Base-by-base conservation (phyloP, 2,888 invertebrate species). In the Andrena camellia region DNA sequence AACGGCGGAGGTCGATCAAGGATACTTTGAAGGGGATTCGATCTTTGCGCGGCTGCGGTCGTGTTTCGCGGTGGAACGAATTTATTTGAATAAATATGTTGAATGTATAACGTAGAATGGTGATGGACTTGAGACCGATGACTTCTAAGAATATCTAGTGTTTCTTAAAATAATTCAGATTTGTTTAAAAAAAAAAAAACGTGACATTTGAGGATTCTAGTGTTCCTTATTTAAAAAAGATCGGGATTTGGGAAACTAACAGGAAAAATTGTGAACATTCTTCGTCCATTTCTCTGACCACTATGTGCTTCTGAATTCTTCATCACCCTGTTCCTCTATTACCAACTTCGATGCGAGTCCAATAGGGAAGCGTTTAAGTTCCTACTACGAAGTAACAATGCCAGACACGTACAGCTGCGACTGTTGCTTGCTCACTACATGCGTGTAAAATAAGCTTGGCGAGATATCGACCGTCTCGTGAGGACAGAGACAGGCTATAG, bases 21-120 rank as follows among this genome's bases (percentile, higher is more conserved):
- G 60, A 50, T 70, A 60, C 48, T 60, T 29, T 23, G 17, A 29
- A 26, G 5, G 8, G 3, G 48, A 70, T 48, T 50, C 70, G 59
- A 70, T 57, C 42, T 26, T 26, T 6, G 23, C 69, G 23, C 29
- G 35, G 26, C n/a, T 10, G 8, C 23, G 8, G n/a, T 4, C 10
- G 35, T 8, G 20, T 31, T 52, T 33, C 29, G 29, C 42, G 17
- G 17, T 17, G 35, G 48, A 2, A 4, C 20, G 57, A 20, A 63
- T 54, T 35, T n/a, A 29, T 64, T 72, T 29, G 54, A n/a, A 23
- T 62, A 4, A 23, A 31, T 3, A 4, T 6, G 1, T 23, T 20
- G 6, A 5, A 13, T 13, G 13, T 20, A 5, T 26, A 23, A 10
- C 26, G 6, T 8, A 10, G 62, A 42, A 26, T 17, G 23, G 23